Conservation (phyloP, 2,888 invertebrate species). For the Girardia tigrina region DNA sequence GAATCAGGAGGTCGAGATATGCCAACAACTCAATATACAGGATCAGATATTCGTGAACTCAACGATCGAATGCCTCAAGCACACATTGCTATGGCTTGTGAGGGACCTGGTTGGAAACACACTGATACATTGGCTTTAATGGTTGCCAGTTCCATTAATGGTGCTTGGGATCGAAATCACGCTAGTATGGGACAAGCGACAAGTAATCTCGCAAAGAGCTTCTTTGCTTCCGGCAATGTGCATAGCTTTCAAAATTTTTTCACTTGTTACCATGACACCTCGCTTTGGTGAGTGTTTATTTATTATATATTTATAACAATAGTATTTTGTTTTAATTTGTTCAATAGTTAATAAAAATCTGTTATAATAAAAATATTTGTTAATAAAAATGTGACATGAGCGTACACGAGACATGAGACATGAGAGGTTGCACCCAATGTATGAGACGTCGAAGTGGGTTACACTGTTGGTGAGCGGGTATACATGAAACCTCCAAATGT, state of each 20-base stretch:
- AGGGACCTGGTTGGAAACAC: constrained; percentile 89
- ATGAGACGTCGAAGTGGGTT: too few relatives aligned
- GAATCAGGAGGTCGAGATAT: constrained; percentile 55
- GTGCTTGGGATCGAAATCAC: constrained; percentile 67
- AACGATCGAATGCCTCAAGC: constrained; percentile 89
- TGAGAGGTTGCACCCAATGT: too few relatives aligned
- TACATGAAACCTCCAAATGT: too few relatives aligned
- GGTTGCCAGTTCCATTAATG: constrained; percentile 90
- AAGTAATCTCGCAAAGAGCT: constrained; percentile 62
- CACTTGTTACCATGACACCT: constrained; percentile 97
- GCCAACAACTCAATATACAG: constrained; percentile 76
- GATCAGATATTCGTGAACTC: constrained; percentile 64
- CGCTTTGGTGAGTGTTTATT: constrained; percentile 67
- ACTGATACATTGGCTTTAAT: constrained; percentile 91
- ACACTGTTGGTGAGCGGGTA: too few relatives aligned
- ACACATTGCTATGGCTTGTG: constrained; percentile 82
- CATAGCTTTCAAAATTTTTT: constrained; percentile 78
- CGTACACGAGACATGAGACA: too few relatives aligned
- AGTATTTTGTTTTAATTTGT: too few relatives aligned
- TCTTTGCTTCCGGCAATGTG: constrained; percentile 30
- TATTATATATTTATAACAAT: too few relatives aligned
- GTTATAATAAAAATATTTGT: too few relatives aligned
- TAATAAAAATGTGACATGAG: too few relatives aligned
- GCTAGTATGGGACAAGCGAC: constrained; percentile 81
- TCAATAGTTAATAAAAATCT: too few relatives aligned